Evolutionary conservation across 2,113 vertebrate genomes (phyloP).

Genomic region (Coracopsis vasa): DNA sequence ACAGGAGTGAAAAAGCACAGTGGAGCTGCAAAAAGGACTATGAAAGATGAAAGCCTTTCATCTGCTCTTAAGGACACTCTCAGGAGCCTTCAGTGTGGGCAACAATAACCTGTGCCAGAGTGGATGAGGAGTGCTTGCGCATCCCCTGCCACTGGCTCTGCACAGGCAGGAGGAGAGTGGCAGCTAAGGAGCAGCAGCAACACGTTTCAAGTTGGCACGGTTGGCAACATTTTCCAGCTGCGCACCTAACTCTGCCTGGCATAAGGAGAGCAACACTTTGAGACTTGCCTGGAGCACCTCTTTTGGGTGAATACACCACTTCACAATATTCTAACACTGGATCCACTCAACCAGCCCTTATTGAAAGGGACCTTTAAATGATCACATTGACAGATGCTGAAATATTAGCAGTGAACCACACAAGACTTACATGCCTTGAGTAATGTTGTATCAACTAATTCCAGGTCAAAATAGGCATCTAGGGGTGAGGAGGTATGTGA

Average conservation of each 20-base stretch:
- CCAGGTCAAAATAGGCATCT: background rate
- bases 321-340: background rate
- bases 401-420: background rate
- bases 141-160: fast-evolving
- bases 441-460: background rate
- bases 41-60: background rate
- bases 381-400: fast-evolving
- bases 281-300: background rate
- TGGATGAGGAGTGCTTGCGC: background rate
- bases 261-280: fast-evolving
- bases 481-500: fast-evolving
- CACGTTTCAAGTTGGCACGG: background rate
- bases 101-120: background rate
- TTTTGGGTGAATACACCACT: background rate
- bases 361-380: background rate
- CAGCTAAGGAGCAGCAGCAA: background rate
- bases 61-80: background rate
- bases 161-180: background rate
- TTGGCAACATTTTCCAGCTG: background rate
- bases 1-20: background rate
- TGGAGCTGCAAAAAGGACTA: background rate
- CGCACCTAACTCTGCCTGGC: background rate
- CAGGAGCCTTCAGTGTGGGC: background rate
- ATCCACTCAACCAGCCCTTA: background rate
- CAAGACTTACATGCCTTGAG: background rate